Base-by-base conservation (phyloP, 2,888 invertebrate species). In the Zelleria hepariella region DNA sequence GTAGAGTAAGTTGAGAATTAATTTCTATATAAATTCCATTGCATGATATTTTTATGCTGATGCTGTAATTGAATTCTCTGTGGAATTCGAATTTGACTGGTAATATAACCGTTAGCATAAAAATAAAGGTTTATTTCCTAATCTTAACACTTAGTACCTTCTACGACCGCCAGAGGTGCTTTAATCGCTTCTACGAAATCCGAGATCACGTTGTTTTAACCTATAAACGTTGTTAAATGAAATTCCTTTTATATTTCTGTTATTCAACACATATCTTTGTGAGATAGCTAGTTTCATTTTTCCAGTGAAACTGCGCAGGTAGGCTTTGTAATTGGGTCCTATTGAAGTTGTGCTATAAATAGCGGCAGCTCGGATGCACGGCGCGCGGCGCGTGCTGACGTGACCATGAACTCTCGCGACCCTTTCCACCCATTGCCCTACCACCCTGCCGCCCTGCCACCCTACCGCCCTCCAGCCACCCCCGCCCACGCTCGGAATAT, bases 401-500 rank as follows among this genome's bases (percentile, higher is more conserved):
- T 71, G 83, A 78, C 87, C 87, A 77, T 88, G 87, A 88, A 87
- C 88, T 80, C 80, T 25, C 64, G 61, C 83, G 84, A 84, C 77
- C 86, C 79, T 74, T 67, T 66, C 66, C 69, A 66, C 70, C 71
- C 68, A 18, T 56, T 32, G 23, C 57, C 42, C 47, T 42, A 20
- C 24, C 59, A 10, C 42, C 54, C 54, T 3, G 53, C 55, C 59
- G 24, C 42, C 59, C 47, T 32, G 27, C 51, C 1, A 4, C 58
- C 23, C 20, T 48, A 42, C 42, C 54, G 24, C n/a, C 32, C 56
- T 20, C 15, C 53, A 2, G 8, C 5, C 0, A 24, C 53, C 10
- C 24, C 24, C 24, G 21, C 52, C 25, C n/a, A 53, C 24, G 53
- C 25, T 2, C 18, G 55, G 32, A 25, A 25, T n/a, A n/a, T 24